Evolutionary conservation across 2,113 vertebrate genomes (phyloP), one percentile per base, ranked within the genome.

Genomic region (Morone chrysops): DNA sequence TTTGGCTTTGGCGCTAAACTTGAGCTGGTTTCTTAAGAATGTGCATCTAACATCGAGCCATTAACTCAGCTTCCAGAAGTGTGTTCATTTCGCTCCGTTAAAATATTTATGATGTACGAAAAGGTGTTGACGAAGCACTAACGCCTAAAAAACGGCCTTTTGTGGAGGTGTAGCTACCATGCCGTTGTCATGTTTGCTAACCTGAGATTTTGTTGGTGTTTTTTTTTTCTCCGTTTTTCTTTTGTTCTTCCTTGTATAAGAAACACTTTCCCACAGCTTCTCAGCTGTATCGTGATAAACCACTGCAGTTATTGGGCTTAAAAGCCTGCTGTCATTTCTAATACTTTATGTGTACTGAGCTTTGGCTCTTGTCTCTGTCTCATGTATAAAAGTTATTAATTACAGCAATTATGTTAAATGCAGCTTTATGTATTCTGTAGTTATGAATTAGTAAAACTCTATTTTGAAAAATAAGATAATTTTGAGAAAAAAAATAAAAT

Each of bases 391-490:
- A 84, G 51, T 73, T 83, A 80, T 67, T 50, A 62, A 79, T 79
- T 70, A 47, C 78, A 80, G 60, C 63, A 63, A 61, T 83, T 85
- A 84, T 69, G 76, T 82, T 76, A 48, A 86, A 76, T 70, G 54
- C 80, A 75, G 82, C 78, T 88, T 85, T 82, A 82, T 89, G 76
- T 87, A 89, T 84, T 90, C 82, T 86, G 83, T 86, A 90, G 83
- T 73, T 80, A 72, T 80, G 75, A 87, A 89, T 83, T 81, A 88
- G 83, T 86, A 88, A 89, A 92, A 91, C 41, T 92, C 87, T 93
- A 91, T 94, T 93, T 93, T 93, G 91, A 82, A 85, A 90, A 89
- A 60, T 78, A 65, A 83, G 36, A 87, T 84, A 66, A 86, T 84
- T 91, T 91, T 90, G 80, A 81, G 81, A 83, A 73, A 82, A 59